Evolutionary conservation across 2,797 vertebrate species (phyloP), one percentile per base, ranked within the genome.

Genomic region (Muscicapa striata): DNA sequence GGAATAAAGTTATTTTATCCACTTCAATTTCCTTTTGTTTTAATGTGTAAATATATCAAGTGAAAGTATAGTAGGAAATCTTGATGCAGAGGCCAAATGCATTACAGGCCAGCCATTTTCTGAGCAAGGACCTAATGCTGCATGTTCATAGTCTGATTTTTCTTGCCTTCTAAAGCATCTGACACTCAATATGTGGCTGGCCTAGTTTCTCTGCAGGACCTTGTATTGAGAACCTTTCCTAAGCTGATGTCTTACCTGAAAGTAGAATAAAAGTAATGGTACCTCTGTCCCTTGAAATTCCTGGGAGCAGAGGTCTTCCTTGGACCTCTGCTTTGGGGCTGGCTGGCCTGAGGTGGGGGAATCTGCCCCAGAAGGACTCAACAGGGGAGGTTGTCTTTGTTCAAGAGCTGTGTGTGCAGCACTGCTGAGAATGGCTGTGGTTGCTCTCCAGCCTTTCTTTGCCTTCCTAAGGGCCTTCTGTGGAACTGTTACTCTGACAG

Each of bases 1-100:
- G 89, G 92, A 94, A 96, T 97, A 95, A 94, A 95, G 68, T 95
- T 92, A 90, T 95, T 96, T 96, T 96, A 96, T 93, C 74, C 70
- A 45, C 69, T 95, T 77, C 84, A 80, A 92, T 96, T 96, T 96
- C 68, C 66, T 93, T 96, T 90, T 89, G 85, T 86, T 95, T 95
- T 95, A 97, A 95, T 93, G 90, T 83, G n/a, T 84, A 84, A 89
- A 87, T 96, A 93, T 59, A 93, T 96, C 89, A 96, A 90, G 41
- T 26, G 38, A 89, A 93, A 89, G 21, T 40, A 18, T 81, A 75
- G 67, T 73, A 89, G 78, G 41, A 92, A 92, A 77, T 89, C 77
- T 85, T 30, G 24, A 38, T 81, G 54, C 68, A 86, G 82, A 96
- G 87, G 84, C 81, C 61, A 94, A 95, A 78, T 67, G 27, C 30